Evolutionary conservation across 2,888 invertebrate genomes (phyloP).

Genomic region (Erebia aethiops): DNA sequence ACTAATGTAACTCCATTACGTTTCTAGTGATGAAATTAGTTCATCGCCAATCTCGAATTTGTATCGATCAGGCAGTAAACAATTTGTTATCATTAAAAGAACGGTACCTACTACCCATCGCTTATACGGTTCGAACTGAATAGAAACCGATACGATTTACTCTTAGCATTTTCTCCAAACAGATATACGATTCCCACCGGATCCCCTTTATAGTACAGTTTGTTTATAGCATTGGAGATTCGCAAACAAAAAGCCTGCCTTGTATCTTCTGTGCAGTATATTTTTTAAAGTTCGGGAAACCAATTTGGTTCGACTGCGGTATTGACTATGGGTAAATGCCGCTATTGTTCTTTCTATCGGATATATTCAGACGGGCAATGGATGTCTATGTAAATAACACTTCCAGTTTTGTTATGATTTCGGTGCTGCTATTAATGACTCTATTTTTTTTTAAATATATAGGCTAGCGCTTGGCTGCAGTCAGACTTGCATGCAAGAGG

Average conservation of each 20-base stretch:
- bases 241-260: slow-evolving; percentile 53
- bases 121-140: slow-evolving; percentile 47
- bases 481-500: too few relatives aligned
- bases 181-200: slow-evolving; percentile 54
- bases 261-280: slow-evolving; percentile 51
- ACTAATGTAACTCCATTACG: too few relatives aligned
- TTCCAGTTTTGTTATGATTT: too few relatives aligned
- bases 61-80: not conserved
- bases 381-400: not conserved
- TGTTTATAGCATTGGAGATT: slow-evolving; percentile 61
- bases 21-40: too few relatives aligned
- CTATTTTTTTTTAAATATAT: too few relatives aligned
- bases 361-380: slow-evolving; percentile 25
- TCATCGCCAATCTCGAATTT: too few relatives aligned
- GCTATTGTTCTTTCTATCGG: slow-evolving; percentile 38
- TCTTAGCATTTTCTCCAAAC: slow-evolving; percentile 56
- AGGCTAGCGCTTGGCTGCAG: too few relatives aligned
- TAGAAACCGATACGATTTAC: slow-evolving; percentile 50
- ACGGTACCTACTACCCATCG: slow-evolving; percentile 29
- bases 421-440: too few relatives aligned
- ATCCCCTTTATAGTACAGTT: slow-evolving; percentile 58
- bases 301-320: slow-evolving; percentile 49
- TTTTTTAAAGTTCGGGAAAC: slow-evolving; percentile 55
- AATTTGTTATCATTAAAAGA: slow-evolving; percentile 12
- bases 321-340: slow-evolving; percentile 42